phyloP scores from a whole-genome alignment of 1,140 invertebrate species.

The Anagrus nilaparvatae region DNA sequence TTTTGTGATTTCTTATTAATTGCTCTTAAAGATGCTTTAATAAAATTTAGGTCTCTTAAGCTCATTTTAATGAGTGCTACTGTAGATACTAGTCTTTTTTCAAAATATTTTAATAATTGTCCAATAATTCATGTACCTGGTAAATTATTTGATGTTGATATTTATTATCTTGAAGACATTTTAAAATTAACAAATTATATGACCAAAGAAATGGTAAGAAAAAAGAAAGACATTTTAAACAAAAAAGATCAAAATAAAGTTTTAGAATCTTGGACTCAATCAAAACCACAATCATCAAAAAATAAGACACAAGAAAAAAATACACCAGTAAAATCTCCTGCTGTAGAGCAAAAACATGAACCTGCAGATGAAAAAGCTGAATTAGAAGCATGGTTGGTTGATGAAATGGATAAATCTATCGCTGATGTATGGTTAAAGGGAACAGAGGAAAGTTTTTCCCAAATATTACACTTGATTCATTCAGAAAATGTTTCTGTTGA shows the following conservation, averaged over 20 bases:
- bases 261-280: constrained; percentile 42
- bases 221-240: constrained; percentile 36
- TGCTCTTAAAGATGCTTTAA: constrained; percentile 65
- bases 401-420: constrained; percentile 52
- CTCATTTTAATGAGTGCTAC: constrained; percentile 94
- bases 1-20: constrained; percentile 89
- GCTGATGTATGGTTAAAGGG: constrained; percentile 50
- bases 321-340: constrained; percentile 27
- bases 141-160: constrained; percentile 64
- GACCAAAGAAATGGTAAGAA: constrained; percentile 51
- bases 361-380: constrained; percentile 41
- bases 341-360: constrained; percentile 32
- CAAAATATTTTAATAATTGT: constrained; percentile 71
- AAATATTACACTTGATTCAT: constrained; percentile 63
- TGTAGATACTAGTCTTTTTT: constrained; percentile 69
- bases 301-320: constrained; percentile 20
- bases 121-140: constrained; percentile 74
- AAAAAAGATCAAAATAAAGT: constrained; percentile 42
- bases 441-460: constrained; percentile 52
- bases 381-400: constrained; percentile 43
- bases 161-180: constrained; percentile 76
- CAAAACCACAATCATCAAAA: constrained; percentile 18
- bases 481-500: constrained; percentile 60
- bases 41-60: constrained; percentile 61
- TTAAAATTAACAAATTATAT: constrained; percentile 60